Conservation (phyloP, 2,888 invertebrate genomes). For the Synanthedon vespiformis region DNA sequence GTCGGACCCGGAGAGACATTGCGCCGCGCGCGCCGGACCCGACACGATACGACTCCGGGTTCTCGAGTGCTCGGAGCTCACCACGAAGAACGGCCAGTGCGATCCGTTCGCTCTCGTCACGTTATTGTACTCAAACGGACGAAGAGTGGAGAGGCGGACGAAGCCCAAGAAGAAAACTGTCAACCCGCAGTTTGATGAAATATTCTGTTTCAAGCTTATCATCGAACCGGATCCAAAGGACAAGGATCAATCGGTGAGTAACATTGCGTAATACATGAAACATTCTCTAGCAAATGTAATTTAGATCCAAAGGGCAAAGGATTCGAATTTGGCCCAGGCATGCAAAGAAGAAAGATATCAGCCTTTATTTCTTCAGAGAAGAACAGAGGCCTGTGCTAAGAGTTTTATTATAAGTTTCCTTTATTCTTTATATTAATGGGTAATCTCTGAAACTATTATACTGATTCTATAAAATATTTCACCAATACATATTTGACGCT, state of each 20-base stretch:
- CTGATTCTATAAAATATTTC: not conserved
- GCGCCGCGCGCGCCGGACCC: conserved; percentile 53
- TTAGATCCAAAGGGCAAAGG: too few species aligned
- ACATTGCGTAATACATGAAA: not conserved
- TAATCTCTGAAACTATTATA: too few species aligned
- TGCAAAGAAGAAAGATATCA: too few species aligned
- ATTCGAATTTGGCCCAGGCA: too few species aligned
- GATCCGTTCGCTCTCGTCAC: conserved; percentile 90
- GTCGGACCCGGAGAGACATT: conserved; percentile 64
- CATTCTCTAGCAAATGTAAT: too few species aligned
- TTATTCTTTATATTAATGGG: too few species aligned
- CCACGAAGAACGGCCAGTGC: conserved; percentile 90
- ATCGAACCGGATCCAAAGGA: conserved; percentile 70
- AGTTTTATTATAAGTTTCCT: not conserved
- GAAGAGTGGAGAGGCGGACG: conserved; percentile 82
- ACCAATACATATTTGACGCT: not conserved
- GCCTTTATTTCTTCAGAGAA: too few species aligned
- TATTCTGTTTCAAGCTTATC: conserved; percentile 80
- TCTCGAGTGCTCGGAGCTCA: conserved; percentile 87
- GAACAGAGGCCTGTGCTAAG: too few species aligned
- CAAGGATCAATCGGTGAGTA: conserved; percentile 67
- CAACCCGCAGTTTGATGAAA: conserved; percentile 90
- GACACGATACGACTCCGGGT: conserved; percentile 74
- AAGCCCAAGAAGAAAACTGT: conserved; percentile 91
- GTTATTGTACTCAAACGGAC: conserved; percentile 83